Evolutionary conservation across 2,113 vertebrate species (phyloP).

Genomic region (Protomyctophum bolini): DNA sequence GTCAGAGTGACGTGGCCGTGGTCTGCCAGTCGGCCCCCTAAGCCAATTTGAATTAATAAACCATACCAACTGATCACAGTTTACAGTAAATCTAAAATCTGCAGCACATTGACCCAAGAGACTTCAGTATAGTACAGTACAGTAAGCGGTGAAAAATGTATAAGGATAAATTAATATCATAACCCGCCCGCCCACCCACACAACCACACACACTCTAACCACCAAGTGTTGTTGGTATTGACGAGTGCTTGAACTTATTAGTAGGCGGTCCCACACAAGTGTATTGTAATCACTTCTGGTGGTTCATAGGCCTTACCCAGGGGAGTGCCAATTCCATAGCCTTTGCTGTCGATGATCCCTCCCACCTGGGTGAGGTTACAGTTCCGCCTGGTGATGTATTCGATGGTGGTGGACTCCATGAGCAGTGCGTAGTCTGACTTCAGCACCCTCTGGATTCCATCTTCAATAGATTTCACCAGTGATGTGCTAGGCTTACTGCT

Average conservation of each 20-base stretch:
- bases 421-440: conserved; percentile 95
- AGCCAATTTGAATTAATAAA: too few relatives aligned
- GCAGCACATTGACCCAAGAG: too few relatives aligned
- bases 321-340: conserved; percentile 97
- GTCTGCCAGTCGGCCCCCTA: too few relatives aligned
- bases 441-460: conserved; percentile 93
- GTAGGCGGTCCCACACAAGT: not conserved
- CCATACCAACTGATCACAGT: too few relatives aligned
- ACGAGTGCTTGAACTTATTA: not conserved
- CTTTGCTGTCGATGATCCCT: conserved; percentile 95
- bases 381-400: conserved; percentile 94
- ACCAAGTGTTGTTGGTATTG: not conserved
- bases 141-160: too few relatives aligned
- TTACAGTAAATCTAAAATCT: too few relatives aligned
- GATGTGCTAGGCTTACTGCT: conserved; percentile 93
- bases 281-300: not conserved
- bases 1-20: too few relatives aligned
- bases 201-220: not conserved
- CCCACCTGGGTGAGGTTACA: conserved; percentile 98
- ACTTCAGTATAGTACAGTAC: not conserved
- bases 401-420: conserved; percentile 97
- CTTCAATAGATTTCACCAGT: conserved; percentile 94
- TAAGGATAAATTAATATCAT: too few relatives aligned
- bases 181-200: not conserved
- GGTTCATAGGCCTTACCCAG: conserved; percentile 84